Conservation (phyloP, 2,888 invertebrate genomes). For the Amiota mariae region DNA sequence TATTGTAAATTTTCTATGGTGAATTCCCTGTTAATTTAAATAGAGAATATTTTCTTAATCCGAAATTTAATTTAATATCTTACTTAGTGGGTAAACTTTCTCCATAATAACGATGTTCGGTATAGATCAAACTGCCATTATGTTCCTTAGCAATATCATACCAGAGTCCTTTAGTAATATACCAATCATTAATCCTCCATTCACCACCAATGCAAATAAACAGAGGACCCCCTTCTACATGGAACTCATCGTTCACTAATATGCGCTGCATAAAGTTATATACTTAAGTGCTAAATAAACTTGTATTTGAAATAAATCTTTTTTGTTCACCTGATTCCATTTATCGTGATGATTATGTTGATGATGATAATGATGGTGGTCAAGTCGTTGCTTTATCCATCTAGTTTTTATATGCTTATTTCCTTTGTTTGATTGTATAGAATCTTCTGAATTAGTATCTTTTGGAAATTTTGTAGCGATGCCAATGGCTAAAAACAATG, state of each 20-base stretch:
- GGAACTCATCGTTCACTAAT: constrained; percentile 73
- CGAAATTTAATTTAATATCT: constrained; percentile 52
- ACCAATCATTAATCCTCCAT: constrained; percentile 78
- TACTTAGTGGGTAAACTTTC: constrained; percentile 80
- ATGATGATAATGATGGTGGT: constrained; percentile 75
- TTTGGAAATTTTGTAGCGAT: too few relatives aligned
- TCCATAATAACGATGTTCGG: constrained; percentile 88
- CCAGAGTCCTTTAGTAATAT: constrained; percentile 77
- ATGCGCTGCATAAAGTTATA: constrained; percentile 63
- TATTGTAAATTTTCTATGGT: constrained; percentile 75
- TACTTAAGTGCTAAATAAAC: constrained; percentile 31
- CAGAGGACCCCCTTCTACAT: constrained; percentile 75
- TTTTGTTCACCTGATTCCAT: constrained; percentile 73
- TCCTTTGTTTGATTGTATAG: constrained; percentile 10
- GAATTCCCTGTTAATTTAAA: constrained; percentile 39
- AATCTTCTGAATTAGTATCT: too few relatives aligned
- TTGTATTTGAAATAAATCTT: constrained; percentile 23
- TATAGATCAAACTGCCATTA: constrained; percentile 79
- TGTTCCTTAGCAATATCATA: constrained; percentile 76
- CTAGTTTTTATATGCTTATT: constrained; percentile 46
- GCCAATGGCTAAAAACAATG: constrained; percentile 42
- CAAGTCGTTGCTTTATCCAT: constrained; percentile 76
- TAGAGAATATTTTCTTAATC: neutral
- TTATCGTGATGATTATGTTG: constrained; percentile 73
- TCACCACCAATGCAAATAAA: constrained; percentile 81